Percentiles rank a stretch among this genome's conserved stretches.
Evolutionary conservation across 2,113 vertebrate species (phyloP).

Genomic region (Tachysurus fulvidraco): DNA sequence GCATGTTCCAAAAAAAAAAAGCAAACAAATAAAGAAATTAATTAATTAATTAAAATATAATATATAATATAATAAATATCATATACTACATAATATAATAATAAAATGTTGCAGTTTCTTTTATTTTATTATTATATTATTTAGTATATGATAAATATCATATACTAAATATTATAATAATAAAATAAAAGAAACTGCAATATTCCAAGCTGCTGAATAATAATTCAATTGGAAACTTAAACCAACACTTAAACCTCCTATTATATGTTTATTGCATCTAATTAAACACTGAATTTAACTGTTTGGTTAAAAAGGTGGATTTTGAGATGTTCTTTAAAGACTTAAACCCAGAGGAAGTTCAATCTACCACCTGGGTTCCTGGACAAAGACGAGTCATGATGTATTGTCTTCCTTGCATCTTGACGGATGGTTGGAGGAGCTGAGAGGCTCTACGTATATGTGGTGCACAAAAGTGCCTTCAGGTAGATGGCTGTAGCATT

Average conservation of each 20-base stretch:
- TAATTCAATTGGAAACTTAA: not conserved
- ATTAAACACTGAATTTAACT: not conserved
- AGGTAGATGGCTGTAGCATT: not conserved
- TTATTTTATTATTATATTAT: no score
- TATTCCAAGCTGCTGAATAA: not conserved
- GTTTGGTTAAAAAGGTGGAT: not conserved
- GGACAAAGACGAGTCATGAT: not conserved
- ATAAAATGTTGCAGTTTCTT: no score
- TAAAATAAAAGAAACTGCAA: not conserved
- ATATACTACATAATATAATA: no score
- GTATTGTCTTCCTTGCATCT: not conserved
- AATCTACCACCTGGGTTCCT: not conserved
- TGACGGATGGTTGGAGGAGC: not conserved
- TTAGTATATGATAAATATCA: no score
- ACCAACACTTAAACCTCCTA: no score
- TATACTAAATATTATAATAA: no score
- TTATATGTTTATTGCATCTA: not conserved
- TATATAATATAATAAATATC: no score
- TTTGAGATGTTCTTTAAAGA: not conserved
- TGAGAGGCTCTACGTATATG: not conserved
- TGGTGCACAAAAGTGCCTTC: not conserved
- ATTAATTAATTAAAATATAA: no score
- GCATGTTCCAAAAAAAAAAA: not conserved
- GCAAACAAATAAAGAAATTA: not conserved
- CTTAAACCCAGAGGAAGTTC: not conserved